Conservation (phyloP, 2,113 vertebrate species). For the Patagioenas fasciata region DNA sequence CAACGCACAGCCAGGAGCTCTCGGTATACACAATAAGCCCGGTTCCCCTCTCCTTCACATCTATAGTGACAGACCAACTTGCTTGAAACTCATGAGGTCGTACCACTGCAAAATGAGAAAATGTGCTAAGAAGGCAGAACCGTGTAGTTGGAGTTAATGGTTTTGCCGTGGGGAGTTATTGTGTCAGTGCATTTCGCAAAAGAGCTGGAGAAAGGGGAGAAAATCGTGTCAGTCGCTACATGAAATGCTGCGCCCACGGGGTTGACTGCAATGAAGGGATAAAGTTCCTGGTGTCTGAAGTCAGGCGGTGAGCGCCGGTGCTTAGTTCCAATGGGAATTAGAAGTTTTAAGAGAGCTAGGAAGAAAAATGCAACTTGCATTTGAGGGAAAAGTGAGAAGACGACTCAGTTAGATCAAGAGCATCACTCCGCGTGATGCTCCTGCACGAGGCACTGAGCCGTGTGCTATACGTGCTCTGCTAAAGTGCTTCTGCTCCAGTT, state of each 20-base stretch:
- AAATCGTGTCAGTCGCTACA: background rate
- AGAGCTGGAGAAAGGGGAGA: background rate
- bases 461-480: accelerated
- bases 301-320: background rate
- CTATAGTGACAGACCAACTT: background rate
- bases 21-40: background rate
- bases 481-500: background rate
- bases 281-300: background rate
- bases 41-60: background rate
- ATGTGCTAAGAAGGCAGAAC: background rate
- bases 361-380: background rate
- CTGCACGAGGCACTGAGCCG: accelerated
- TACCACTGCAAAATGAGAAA: background rate
- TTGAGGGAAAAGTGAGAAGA: background rate
- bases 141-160: background rate
- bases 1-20: background rate
- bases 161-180: background rate
- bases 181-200: background rate
- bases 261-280: background rate
- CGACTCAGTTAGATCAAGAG: background rate
- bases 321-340: background rate
- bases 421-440: background rate
- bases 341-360: background rate
- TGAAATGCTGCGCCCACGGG: background rate
- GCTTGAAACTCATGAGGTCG: background rate